Percentiles rank a stretch among this genome's conserved stretches.
These are phyloP conservation scores for Catharus ustulatus DNA, from an alignment of 2,797 vertebrate genomes.

Conservation along the genomic window DNA sequence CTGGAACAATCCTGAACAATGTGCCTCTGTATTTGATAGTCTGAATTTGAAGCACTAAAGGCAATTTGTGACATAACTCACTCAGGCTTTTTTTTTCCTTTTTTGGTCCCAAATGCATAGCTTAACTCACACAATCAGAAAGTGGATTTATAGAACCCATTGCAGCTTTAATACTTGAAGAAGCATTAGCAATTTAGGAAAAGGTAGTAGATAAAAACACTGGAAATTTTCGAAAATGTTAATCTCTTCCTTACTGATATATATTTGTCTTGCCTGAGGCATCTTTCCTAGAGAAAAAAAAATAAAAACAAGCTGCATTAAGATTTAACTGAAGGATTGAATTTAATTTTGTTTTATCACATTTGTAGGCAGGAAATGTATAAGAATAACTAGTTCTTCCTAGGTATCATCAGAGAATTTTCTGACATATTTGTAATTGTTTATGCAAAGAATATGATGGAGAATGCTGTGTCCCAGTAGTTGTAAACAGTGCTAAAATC, in stretches of 20 bases:
- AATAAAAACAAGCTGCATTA: neutral
- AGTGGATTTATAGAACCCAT: conserved; percentile 11
- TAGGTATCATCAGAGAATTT: neutral
- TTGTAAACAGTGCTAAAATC: neutral
- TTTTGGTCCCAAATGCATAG: conserved; percentile 10
- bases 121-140: conserved; percentile 33
- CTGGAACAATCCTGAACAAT: neutral
- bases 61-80: conserved; percentile 18
- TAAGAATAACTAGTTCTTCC: neutral
- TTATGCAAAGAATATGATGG: neutral
- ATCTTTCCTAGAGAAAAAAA: neutral
- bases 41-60: conserved; percentile 10
- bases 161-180: conserved; percentile 20
- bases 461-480: neutral
- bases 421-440: neutral
- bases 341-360: conserved; percentile 26
- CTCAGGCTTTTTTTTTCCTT: neutral
- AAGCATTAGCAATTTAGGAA: conserved; percentile 40
- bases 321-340: conserved; percentile 29
- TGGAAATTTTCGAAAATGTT: conserved; percentile 32
- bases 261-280: neutral
- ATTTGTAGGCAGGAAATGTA: neutral
- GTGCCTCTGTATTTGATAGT: neutral
- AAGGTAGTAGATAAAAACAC: conserved; percentile 22
- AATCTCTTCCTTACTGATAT: conserved; percentile 5